A percentile compares a stretch with the other conserved stretches of the same genome.
These are phyloP conservation scores for Oryzias woworae DNA, from an alignment of 2,113 vertebrate genomes.

Conservation along the genomic window DNA sequence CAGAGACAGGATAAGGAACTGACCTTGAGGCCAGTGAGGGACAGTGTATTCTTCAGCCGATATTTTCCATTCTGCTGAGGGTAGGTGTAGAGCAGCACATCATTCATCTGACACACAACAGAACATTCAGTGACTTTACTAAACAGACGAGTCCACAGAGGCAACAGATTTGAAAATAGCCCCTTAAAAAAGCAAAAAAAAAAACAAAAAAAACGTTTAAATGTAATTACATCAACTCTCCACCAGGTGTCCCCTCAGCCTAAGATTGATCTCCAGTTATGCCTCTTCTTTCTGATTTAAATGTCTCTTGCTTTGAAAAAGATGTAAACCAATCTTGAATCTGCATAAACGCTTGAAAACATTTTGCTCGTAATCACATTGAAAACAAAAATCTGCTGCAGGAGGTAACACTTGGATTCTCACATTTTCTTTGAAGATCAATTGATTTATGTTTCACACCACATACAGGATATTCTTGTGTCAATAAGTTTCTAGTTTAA, in stretches of 20 bases:
- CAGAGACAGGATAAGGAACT: slow-evolving; percentile 1
- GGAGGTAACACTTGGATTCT: too few species aligned
- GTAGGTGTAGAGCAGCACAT: slow-evolving; percentile 92
- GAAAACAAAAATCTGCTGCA: too few species aligned
- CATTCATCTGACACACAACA: slow-evolving; percentile 86
- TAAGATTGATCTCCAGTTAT: slow-evolving; percentile 1
- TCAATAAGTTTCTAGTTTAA: too few species aligned
- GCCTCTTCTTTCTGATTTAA: too few species aligned
- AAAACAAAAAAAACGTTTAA: neutral
- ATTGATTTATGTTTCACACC: too few species aligned
- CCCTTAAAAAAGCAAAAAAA: neutral
- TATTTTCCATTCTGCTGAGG: slow-evolving; percentile 97
- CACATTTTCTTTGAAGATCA: too few species aligned
- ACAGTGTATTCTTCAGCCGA: slow-evolving; percentile 86
- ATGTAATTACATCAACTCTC: slow-evolving; percentile 17
- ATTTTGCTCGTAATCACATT: too few species aligned
- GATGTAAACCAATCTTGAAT: too few species aligned
- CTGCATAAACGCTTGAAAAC: too few species aligned
- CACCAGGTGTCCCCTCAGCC: slow-evolving; percentile 46
- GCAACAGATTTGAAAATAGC: neutral
- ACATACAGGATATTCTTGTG: too few species aligned
- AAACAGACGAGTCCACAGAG: neutral
- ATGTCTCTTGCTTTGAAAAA: too few species aligned
- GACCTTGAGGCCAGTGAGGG: slow-evolving; percentile 90
- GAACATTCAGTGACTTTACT: slow-evolving; percentile 16